A percentile compares a stretch with the other conserved stretches of the same genome.
phyloP scores from a whole-genome alignment of 2,797 vertebrate genomes.

The Saxicola maurus region DNA sequence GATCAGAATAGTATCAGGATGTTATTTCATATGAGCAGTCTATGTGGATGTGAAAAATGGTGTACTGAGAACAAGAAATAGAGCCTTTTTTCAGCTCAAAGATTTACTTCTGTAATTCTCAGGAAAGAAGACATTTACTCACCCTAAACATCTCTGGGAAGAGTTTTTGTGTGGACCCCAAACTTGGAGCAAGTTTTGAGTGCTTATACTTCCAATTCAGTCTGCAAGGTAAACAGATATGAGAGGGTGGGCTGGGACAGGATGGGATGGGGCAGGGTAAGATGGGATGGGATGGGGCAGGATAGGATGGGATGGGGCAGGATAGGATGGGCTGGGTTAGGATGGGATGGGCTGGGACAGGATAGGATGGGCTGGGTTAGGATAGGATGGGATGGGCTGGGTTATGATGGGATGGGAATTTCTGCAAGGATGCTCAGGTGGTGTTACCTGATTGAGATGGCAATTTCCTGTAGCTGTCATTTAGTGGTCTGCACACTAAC shows the following conservation, averaged over 20 bases:
- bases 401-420: too few relatives aligned
- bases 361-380: rapidly evolving
- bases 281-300: rapidly evolving
- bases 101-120: neutral
- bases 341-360: neutral
- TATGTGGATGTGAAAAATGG: neutral
- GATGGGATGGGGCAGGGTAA: rapidly evolving
- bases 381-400: too few relatives aligned
- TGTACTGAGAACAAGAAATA: neutral
- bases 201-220: neutral
- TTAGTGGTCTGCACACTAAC: neutral
- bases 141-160: neutral
- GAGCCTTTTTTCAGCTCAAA: neutral
- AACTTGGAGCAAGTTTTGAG: neutral
- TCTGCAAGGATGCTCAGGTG: neutral
- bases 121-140: neutral
- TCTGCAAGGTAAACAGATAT: neutral
- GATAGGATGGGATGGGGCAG: neutral
- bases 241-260: rapidly evolving
- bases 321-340: rapidly evolving
- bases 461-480: neutral
- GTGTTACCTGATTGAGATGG: neutral
- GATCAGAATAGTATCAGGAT: neutral
- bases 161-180: neutral
- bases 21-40: neutral